phyloP scores from a whole-genome alignment of 2,888 invertebrate genomes.

The Sinohyriopsis cumingii region DNA sequence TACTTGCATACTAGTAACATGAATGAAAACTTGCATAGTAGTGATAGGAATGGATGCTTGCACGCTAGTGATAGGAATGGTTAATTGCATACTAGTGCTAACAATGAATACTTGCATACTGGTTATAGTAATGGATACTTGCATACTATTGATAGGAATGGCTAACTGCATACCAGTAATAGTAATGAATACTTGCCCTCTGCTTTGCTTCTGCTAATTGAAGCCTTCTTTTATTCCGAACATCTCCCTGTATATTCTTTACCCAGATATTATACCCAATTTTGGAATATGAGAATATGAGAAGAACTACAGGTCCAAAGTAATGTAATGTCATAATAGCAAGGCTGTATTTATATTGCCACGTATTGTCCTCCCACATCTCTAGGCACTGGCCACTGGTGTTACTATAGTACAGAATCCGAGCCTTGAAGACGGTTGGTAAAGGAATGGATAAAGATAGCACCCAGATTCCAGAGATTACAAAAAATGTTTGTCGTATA shows the following conservation, averaged over 20 bases:
- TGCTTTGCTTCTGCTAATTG: slow-evolving; percentile 85
- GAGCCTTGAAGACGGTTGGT: slow-evolving; percentile 83
- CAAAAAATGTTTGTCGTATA: slow-evolving; percentile 80
- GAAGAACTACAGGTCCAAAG: slow-evolving; percentile 83
- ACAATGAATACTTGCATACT: too few species aligned
- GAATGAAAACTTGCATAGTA: too few species aligned
- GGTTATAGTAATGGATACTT: too few species aligned
- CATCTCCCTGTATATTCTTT: slow-evolving; percentile 78
- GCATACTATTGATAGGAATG: too few species aligned
- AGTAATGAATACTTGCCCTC: slow-evolving; percentile 78
- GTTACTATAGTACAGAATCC: slow-evolving; percentile 67
- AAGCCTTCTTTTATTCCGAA: slow-evolving; percentile 33
- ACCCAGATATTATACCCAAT: slow-evolving; percentile 91
- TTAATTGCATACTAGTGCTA: too few species aligned
- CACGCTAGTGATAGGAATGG: too few species aligned
- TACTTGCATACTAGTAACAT: too few species aligned
- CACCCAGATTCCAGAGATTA: slow-evolving; percentile 82
- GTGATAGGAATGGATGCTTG: too few species aligned
- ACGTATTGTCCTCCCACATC: slow-evolving; percentile 36
- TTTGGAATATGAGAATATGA: slow-evolving; percentile 87
- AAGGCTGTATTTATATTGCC: slow-evolving; percentile 79
- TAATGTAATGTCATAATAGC: slow-evolving; percentile 87
- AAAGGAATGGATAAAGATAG: slow-evolving; percentile 85
- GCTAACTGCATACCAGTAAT: background rate
- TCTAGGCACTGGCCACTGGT: slow-evolving; percentile 46